Conservation (phyloP, 2,888 invertebrate species). For the Drosophila mettleri region DNA sequence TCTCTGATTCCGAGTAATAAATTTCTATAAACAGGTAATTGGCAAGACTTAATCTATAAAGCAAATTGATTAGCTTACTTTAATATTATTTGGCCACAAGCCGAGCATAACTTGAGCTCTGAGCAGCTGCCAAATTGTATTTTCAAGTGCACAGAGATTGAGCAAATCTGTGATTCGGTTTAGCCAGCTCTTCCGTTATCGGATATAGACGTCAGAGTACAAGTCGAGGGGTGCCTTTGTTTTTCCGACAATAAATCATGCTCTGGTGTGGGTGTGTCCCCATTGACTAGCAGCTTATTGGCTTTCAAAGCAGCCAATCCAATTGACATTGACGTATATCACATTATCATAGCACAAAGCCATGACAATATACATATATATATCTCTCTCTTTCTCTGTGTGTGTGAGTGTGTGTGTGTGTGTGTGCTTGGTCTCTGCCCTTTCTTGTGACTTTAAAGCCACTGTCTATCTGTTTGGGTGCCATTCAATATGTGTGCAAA, state of each 20-base stretch:
- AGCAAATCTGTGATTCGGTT: conserved; percentile 59
- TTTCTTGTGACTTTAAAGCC: conserved; percentile 60
- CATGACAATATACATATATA: conserved; percentile 65
- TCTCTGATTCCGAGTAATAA: too few relatives aligned
- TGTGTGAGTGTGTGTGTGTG: conserved; percentile 30
- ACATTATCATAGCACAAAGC: conserved; percentile 76
- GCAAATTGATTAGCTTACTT: conserved; percentile 10
- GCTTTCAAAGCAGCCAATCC: conserved; percentile 76
- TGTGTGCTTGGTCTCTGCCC: conserved; percentile 48
- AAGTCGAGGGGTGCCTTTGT: conserved; percentile 67
- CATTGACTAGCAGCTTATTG: conserved; percentile 74
- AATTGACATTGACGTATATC: conserved; percentile 80
- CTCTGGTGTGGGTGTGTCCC: conserved; percentile 61
- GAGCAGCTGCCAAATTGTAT: conserved; percentile 27
- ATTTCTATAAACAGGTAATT: conserved; percentile 1
- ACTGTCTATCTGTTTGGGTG: conserved; percentile 27
- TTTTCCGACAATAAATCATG: conserved; percentile 75
- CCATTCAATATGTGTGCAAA: conserved; percentile 12
- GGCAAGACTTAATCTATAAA: conserved; percentile 10
- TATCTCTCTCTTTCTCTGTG: too few relatives aligned
- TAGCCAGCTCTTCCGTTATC: conserved; percentile 53
- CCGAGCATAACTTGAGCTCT: not conserved
- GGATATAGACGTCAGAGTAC: conserved; percentile 47
- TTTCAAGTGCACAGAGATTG: conserved; percentile 38
- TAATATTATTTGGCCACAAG: not conserved